A percentile compares a stretch with the other conserved stretches of the same genome.
phyloP scores from a whole-genome alignment of 2,113 vertebrate genomes.

The Engystomops pustulosus region DNA sequence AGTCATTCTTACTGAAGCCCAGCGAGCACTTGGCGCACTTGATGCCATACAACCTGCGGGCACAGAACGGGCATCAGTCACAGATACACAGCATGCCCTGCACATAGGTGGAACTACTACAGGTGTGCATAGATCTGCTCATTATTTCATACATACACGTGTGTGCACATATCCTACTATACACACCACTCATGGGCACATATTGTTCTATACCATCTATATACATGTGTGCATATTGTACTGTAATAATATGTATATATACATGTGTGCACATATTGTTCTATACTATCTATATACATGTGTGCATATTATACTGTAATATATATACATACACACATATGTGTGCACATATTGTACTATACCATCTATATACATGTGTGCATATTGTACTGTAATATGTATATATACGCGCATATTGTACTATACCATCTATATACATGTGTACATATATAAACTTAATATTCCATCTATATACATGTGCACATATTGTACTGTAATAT shows the following conservation, averaged over 20 bases:
- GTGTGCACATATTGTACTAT: background rate
- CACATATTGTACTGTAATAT: no score
- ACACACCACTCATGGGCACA: no score
- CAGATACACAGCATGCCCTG: background rate
- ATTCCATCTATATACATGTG: no score
- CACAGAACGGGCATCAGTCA: conserved; percentile 24
- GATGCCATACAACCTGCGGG: conserved; percentile 91
- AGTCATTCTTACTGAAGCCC: conserved; percentile 98
- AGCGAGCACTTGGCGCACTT: conserved; percentile 99
- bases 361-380: background rate
- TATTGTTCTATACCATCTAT: background rate
- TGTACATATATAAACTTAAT: no score
- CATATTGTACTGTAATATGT: no score
- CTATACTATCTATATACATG: background rate
- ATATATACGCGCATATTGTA: no score
- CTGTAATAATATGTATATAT: background rate
- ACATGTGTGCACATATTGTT: background rate
- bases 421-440: no score
- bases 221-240: background rate
- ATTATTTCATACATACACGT: background rate
- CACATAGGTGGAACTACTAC: no score
- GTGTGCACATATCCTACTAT: background rate
- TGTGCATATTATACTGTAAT: background rate
- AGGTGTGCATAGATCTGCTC: no score
- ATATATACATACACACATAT: background rate